Evolutionary conservation across 2,113 vertebrate genomes (phyloP).

Genomic region (Pica pica): DNA sequence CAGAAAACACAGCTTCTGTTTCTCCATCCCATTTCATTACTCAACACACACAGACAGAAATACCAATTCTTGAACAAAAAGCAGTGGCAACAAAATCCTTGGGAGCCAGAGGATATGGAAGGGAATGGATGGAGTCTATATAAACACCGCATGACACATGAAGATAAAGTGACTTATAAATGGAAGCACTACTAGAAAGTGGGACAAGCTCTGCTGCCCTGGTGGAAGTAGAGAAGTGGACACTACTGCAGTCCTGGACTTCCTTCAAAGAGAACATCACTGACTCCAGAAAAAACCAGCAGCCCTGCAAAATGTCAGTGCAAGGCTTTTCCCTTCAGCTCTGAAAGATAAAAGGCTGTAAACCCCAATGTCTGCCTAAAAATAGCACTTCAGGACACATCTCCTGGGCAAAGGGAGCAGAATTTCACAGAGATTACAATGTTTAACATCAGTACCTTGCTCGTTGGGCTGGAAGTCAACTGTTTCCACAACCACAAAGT

Average conservation of each 20-base stretch:
- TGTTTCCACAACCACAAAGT: conserved; percentile 97
- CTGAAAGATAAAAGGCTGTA: not conserved
- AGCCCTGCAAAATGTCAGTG: not conserved
- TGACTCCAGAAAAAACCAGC: not conserved
- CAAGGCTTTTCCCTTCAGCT: not conserved
- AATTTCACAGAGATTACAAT: not conserved
- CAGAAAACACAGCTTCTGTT: not conserved
- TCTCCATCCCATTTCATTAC: not conserved
- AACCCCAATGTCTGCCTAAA: not conserved
- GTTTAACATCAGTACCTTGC: conserved; percentile 78
- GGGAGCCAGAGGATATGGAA: not conserved
- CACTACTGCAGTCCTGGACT: not conserved
- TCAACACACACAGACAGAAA: not conserved
- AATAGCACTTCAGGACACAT: not conserved
- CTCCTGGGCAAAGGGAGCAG: not conserved
- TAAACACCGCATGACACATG: not conserved
- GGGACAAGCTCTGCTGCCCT: not conserved
- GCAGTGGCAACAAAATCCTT: not conserved
- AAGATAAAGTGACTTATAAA: not conserved
- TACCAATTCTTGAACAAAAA: not conserved
- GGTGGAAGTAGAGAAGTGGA: not conserved
- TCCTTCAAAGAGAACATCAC: not conserved
- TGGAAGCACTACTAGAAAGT: not conserved
- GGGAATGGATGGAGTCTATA: not conserved
- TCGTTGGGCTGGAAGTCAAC: conserved; percentile 97